phyloP scores from a whole-genome alignment of 2,797 vertebrate genomes.

The Myotis findleyi region DNA sequence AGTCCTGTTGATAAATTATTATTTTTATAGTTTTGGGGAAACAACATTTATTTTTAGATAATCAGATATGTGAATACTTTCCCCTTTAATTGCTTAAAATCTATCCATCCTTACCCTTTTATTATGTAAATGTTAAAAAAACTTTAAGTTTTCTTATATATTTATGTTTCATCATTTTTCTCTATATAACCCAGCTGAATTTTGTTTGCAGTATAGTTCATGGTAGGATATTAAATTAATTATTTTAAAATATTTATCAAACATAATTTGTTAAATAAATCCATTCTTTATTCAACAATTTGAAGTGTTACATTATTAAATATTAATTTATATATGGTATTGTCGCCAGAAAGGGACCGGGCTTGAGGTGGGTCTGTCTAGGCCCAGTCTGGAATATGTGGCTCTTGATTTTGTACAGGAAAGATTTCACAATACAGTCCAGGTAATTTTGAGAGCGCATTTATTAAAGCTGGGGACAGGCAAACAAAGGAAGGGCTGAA shows the following conservation, averaged over 20 bases:
- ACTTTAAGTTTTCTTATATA: neutral
- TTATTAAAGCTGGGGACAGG: neutral
- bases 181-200: neutral
- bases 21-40: neutral
- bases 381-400: neutral
- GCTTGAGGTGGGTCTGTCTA: neutral
- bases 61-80: neutral
- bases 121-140: neutral
- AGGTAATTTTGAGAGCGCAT: neutral
- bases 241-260: conserved; percentile 21
- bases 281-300: conserved; percentile 13
- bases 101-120: neutral
- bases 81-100: conserved; percentile 25
- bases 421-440: neutral
- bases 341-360: neutral
- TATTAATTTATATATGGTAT: neutral
- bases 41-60: neutral
- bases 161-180: neutral
- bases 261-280: neutral
- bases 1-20: neutral
- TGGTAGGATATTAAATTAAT: neutral
- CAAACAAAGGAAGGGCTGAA: neutral
- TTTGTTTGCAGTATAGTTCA: conserved; percentile 14
- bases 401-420: neutral
- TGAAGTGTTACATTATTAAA: neutral